Conservation (phyloP, 2,888 invertebrate species). For the Tinea pellionella region DNA sequence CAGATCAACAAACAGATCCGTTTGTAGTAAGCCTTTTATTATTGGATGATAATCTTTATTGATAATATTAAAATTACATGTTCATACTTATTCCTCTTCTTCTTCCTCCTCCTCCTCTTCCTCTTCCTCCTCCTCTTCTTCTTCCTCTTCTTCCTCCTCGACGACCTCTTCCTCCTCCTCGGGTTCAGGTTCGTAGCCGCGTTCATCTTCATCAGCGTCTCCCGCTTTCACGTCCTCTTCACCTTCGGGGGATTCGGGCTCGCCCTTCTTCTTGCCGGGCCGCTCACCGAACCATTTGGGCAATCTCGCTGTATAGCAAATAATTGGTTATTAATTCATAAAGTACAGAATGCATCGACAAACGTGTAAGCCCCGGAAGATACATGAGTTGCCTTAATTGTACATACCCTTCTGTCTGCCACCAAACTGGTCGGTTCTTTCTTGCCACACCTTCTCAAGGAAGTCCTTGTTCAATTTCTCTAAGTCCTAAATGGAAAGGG, state of each 20-base stretch:
- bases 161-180: conserved; percentile 78
- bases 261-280: conserved; percentile 92
- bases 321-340: neutral
- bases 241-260: conserved; percentile 90
- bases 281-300: conserved; percentile 97
- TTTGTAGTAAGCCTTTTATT: too few relatives aligned
- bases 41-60: too few relatives aligned
- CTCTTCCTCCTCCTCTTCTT: conserved; percentile 80
- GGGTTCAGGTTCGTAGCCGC: conserved; percentile 78
- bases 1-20: too few relatives aligned
- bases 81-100: conserved; percentile 60
- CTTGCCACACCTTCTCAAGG: conserved; percentile 88
- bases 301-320: conserved; percentile 78
- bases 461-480: conserved; percentile 85
- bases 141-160: conserved; percentile 80
- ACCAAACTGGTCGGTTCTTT: conserved; percentile 88
- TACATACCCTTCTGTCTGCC: conserved; percentile 90
- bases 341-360: too few relatives aligned
- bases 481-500: conserved; percentile 78
- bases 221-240: conserved; percentile 87
- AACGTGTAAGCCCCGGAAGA: too few relatives aligned
- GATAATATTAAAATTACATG: too few relatives aligned
- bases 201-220: conserved; percentile 75
- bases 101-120: conserved; percentile 76
- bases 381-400: neutral